A percentile compares a stretch with the other conserved stretches of the same genome.
Conservation (phyloP, 2,113 vertebrate genomes). For the Ameiurus melas region DNA sequence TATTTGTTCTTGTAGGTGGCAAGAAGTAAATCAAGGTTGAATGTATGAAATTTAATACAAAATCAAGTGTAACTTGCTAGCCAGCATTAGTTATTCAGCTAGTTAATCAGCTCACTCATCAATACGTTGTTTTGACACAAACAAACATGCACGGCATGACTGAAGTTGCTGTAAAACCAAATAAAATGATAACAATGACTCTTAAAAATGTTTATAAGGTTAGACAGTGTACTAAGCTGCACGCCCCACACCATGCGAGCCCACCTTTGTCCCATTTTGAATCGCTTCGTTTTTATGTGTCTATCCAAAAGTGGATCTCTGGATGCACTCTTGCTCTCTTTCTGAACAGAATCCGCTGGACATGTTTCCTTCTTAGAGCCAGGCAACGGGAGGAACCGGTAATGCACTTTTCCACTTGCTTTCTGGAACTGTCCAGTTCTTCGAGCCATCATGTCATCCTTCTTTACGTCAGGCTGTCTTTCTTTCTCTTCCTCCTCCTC, state of each 20-base stretch:
- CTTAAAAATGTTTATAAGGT: neutral
- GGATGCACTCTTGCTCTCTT: constrained; percentile 50
- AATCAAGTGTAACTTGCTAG: neutral
- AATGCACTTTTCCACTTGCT: constrained; percentile 45
- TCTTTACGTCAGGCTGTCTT: constrained; percentile 67
- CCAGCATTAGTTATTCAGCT: neutral
- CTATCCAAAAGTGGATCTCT: constrained; percentile 29
- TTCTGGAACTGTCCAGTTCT: constrained; percentile 69
- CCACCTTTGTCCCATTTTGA: constrained; percentile 55
- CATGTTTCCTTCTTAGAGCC: constrained; percentile 44
- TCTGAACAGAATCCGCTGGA: constrained; percentile 23
- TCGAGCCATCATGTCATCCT: constrained; percentile 77
- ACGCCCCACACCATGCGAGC: constrained; percentile 11
- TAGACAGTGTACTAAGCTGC: neutral
- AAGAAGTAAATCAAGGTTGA: neutral
- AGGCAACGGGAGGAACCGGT: constrained; percentile 70
- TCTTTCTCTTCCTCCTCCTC: constrained; percentile 64
- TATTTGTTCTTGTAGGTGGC: neutral
- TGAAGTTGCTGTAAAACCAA: neutral
- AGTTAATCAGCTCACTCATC: neutral
- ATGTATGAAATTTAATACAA: neutral
- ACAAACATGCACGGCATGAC: neutral
- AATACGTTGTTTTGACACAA: neutral
- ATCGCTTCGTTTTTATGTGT: constrained; percentile 52
- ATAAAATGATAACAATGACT: neutral